Base-by-base conservation (phyloP, 2,113 vertebrate genomes). In the Plecturocebus donacophilus region DNA sequence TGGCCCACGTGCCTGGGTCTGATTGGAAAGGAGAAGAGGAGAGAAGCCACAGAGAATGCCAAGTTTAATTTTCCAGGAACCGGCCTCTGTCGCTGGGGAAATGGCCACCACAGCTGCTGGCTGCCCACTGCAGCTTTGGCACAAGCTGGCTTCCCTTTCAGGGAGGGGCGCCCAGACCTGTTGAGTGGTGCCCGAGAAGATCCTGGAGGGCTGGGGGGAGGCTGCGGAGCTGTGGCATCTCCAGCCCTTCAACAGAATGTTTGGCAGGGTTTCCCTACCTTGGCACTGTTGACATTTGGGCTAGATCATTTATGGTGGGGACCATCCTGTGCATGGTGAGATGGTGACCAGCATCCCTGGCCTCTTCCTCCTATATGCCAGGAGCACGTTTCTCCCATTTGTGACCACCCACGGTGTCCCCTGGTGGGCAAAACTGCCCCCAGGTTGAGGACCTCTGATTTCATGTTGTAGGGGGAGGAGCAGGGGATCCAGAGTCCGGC, bases 21-120 rank as follows among this genome's bases (percentile, higher is more conserved):
- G 49, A 19, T 7, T 52, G 49, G 64, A 87, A 93, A 90, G 82
- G 73, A 96, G 83, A 85, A 87, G 64, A 71, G 87, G 83, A 81
- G 64, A 71, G 84, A 90, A 81, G 27, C 58, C 82, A 17, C 32
- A 35, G 11, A 47, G 25, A 38, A 27, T 61, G 61, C 17, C 42
- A 76, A 66, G 27, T 49, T 91, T 81, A 61, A 19, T 77, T 71
- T 97, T 71, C 77, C 32, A 61, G 87, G 89, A 97, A 47, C 42
- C 42, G 42, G 49, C 64, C 3, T 35, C 73, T 45, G 66, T 38
- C 38, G 2, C 8, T 4, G 23, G 23, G 77, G 52, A 38, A 35
- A 45, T 54, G 11, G 70, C n/a, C 54, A 19, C 58, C 38, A 4
- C 6, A 9, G 38, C 35, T 35, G 87, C 40, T 54, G 0, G 12